phyloP scores from a whole-genome alignment of 2,113 vertebrate species.

The Dipodomys ordii region DNA sequence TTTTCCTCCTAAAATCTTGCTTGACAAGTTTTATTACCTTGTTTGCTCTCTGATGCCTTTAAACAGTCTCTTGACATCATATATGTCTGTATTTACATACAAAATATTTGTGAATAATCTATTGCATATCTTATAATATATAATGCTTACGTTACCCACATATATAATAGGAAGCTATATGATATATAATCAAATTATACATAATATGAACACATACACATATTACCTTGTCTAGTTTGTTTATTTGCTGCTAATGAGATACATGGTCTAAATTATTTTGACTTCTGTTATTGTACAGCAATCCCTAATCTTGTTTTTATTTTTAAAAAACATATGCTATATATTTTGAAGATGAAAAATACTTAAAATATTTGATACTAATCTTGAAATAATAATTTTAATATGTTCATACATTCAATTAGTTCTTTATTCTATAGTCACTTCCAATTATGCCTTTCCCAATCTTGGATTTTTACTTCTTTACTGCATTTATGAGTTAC shows the following conservation, averaged over 20 bases:
- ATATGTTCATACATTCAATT: neutral
- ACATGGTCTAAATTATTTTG: conserved; percentile 29
- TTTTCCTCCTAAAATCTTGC: neutral
- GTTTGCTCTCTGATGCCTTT: neutral
- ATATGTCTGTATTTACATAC: neutral
- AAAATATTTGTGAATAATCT: neutral
- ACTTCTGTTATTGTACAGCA: neutral
- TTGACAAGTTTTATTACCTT: neutral
- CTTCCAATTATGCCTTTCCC: neutral
- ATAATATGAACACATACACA: neutral
- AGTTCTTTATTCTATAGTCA: neutral
- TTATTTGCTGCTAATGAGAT: neutral
- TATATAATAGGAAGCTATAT: neutral
- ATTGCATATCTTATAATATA: neutral
- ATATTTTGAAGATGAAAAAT: conserved; percentile 26
- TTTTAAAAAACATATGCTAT: neutral
- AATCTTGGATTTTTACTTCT: conserved; percentile 21
- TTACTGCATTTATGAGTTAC: neutral
- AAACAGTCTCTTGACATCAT: neutral
- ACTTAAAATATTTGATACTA: neutral
- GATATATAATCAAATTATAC: neutral
- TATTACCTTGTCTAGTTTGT: neutral
- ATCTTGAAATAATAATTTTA: conserved; percentile 34
- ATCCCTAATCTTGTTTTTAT: neutral
- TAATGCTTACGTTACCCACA: neutral